Evolutionary conservation across 2,113 vertebrate genomes (phyloP).

Genomic region (Proteles cristata): DNA sequence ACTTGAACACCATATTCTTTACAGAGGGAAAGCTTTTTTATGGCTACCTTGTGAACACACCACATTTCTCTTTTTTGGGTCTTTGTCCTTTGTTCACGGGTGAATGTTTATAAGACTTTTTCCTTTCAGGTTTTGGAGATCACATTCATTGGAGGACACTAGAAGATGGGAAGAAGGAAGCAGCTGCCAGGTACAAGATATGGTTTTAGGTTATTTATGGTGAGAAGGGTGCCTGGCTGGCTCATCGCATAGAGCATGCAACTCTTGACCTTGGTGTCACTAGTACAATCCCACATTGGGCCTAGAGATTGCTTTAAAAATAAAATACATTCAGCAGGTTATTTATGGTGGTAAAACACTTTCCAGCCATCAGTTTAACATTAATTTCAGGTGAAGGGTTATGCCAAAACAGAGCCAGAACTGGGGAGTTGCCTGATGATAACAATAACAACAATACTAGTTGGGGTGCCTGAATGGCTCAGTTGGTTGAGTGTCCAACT

Average conservation of each 20-base stretch:
- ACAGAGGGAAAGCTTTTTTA: slow-evolving; percentile 1
- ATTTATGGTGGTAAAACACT: slow-evolving; percentile 4
- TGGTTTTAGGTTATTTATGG: not conserved
- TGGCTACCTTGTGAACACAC: not conserved
- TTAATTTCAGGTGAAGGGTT: slow-evolving; percentile 48
- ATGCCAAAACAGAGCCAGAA: not conserved
- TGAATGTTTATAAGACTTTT: slow-evolving; percentile 71
- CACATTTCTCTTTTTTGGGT: slow-evolving; percentile 3
- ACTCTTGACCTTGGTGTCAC: not conserved
- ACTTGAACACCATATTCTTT: slow-evolving; percentile 29
- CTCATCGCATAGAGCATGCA: not conserved
- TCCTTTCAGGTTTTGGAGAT: slow-evolving; percentile 94
- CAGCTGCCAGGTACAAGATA: slow-evolving; percentile 93
- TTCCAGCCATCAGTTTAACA: not conserved
- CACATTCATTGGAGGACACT: slow-evolving; percentile 97
- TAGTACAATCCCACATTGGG: not conserved
- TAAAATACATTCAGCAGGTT: not conserved
- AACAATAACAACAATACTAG: not conserved
- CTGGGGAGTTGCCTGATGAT: not conserved
- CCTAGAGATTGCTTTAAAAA: not conserved
- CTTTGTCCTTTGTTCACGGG: slow-evolving; percentile 10
- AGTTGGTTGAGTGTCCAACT: too few relatives aligned
- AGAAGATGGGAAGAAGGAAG: slow-evolving; percentile 97
- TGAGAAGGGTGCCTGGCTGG: not conserved
- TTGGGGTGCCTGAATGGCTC: too few relatives aligned